Evolutionary conservation across 2,113 vertebrate genomes (phyloP).

Genomic region (Oreocharis arfaki): DNA sequence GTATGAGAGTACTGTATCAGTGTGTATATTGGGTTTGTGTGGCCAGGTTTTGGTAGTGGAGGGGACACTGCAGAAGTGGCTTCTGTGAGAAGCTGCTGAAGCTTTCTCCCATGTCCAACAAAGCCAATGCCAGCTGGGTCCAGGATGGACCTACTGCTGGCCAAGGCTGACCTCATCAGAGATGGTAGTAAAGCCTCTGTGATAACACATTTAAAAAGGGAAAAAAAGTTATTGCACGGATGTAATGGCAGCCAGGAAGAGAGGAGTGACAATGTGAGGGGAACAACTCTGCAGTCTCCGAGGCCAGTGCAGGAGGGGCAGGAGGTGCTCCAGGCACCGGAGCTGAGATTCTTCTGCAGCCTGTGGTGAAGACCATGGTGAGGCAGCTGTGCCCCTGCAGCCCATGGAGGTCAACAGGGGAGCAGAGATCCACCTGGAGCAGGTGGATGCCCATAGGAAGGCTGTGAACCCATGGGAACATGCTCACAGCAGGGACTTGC

Average conservation of each 20-base stretch:
- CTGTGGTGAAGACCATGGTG: fast-evolving
- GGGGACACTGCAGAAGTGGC: background rate
- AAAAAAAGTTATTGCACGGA: background rate
- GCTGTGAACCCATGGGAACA: background rate
- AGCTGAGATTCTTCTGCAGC: background rate
- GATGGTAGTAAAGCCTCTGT: background rate
- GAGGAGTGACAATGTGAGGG: background rate
- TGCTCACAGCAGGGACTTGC: background rate
- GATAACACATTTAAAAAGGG: background rate
- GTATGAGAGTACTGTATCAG: background rate
- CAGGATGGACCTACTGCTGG: fast-evolving
- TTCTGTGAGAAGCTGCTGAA: background rate
- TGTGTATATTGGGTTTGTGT: background rate
- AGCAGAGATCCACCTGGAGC: background rate
- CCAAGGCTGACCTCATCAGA: background rate
- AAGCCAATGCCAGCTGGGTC: background rate
- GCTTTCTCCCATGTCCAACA: background rate
- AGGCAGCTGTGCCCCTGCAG: background rate
- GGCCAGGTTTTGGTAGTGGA: background rate
- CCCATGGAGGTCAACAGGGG: fast-evolving
- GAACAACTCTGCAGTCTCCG: background rate
- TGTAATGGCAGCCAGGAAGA: background rate
- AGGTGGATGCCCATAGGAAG: background rate
- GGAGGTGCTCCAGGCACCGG: fast-evolving
- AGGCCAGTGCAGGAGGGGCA: background rate